Conservation (phyloP, 2,797 vertebrate species). For the Arremon brunneinucha region DNA sequence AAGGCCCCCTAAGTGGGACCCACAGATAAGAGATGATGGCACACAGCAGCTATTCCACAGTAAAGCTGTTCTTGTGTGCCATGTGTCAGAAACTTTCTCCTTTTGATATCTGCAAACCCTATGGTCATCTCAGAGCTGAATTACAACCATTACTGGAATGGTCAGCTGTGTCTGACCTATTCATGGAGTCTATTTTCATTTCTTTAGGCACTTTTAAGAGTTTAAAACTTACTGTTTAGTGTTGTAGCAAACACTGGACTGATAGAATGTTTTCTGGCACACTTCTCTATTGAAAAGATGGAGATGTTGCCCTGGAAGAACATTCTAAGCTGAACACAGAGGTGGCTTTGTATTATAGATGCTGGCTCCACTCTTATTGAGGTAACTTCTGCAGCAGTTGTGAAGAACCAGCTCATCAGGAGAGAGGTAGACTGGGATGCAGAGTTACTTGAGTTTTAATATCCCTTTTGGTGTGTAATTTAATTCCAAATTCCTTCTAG, state of each 20-base stretch:
- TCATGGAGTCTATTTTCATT: not conserved
- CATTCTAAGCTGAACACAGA: not conserved
- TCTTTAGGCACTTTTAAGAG: not conserved
- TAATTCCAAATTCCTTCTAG: not conserved
- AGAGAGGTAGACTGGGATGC: not conserved
- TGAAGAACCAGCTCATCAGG: not conserved
- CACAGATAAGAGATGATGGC: not conserved
- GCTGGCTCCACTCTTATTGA: not conserved
- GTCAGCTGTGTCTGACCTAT: not conserved
- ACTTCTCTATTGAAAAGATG: not conserved
- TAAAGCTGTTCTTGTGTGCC: not conserved
- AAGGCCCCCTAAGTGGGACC: not conserved
- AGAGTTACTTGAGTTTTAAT: not conserved
- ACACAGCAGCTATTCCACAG: not conserved
- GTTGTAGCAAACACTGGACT: not conserved
- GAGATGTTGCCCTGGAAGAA: not conserved
- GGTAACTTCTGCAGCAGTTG: not conserved
- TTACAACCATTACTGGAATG: not conserved
- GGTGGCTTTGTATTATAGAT: not conserved
- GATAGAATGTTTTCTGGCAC: not conserved
- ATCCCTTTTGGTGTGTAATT: not conserved
- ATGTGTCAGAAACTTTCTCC: not conserved
- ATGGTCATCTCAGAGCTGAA: not conserved
- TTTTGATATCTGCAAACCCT: not conserved
- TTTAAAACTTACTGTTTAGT: not conserved